phyloP scores from a whole-genome alignment of 2,113 vertebrate genomes.

The Megalops atlanticus region DNA sequence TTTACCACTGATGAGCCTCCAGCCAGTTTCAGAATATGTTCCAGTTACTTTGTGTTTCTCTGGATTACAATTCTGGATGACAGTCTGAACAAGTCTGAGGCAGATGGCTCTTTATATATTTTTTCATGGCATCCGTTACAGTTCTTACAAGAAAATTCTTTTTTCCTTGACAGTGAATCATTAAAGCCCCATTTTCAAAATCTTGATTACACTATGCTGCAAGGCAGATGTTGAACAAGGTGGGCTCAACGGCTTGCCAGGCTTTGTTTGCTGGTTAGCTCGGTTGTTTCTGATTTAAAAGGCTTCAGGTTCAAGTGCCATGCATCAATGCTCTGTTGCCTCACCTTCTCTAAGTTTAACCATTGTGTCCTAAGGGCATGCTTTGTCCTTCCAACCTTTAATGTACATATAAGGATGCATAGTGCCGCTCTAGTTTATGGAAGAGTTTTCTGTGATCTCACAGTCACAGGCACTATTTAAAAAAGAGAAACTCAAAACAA shows the following conservation, averaged over 20 bases:
- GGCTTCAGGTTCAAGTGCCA: constrained; percentile 68
- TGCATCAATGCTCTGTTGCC: constrained; percentile 32
- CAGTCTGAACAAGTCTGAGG: constrained; percentile 86
- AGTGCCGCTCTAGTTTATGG: constrained; percentile 25
- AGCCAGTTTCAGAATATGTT: constrained; percentile 81
- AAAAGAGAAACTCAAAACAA: constrained; percentile 38
- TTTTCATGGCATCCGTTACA: constrained; percentile 89
- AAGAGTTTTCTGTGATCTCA: constrained; percentile 25
- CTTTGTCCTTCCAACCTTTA: constrained; percentile 31
- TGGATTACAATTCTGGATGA: constrained; percentile 89
- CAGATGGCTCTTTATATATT: constrained; percentile 87
- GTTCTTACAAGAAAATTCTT: constrained; percentile 81
- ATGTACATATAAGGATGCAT: constrained; percentile 22
- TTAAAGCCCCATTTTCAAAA: constrained; percentile 87
- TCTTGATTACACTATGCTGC: constrained; percentile 73
- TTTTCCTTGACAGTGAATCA: constrained; percentile 82
- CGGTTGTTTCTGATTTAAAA: constrained; percentile 66
- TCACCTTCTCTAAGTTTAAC: constrained; percentile 15
- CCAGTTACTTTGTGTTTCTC: constrained; percentile 81
- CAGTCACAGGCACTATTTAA: constrained; percentile 38
- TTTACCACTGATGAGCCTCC: constrained; percentile 80
- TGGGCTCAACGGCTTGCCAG: constrained; percentile 70
- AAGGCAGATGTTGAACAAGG: constrained; percentile 78
- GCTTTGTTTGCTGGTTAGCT: constrained; percentile 67
- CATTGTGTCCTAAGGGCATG: constrained; percentile 7